Conservation (phyloP, 2,888 invertebrate species). For the Panopea generosa region DNA sequence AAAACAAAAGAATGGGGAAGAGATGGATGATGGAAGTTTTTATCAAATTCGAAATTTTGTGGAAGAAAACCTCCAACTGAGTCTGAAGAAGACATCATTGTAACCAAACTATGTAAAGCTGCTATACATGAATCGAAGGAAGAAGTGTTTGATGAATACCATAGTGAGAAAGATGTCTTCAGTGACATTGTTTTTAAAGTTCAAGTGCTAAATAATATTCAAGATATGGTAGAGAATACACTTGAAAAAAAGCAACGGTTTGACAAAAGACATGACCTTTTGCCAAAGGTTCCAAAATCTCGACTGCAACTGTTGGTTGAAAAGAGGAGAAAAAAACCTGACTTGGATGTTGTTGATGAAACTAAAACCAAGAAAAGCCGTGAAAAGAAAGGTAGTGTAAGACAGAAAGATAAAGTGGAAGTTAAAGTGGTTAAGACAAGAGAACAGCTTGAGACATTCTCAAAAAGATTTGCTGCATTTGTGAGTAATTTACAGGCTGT, state of each 20-base stretch:
- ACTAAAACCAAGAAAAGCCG: conserved; percentile 4
- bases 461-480: too few relatives aligned
- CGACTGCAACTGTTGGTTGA: conserved; percentile 43
- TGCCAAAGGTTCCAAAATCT: conserved; percentile 47
- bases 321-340: conserved; percentile 16
- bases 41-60: not conserved
- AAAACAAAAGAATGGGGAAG: conserved; percentile 4
- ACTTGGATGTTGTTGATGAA: not conserved
- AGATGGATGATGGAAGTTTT: not conserved
- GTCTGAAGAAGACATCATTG: conserved; percentile 4
- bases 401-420: conserved; percentile 12
- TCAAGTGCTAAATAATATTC: conserved; percentile 20
- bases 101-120: conserved; percentile 28
- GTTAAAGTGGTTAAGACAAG: not conserved
- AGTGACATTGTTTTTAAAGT: conserved; percentile 34
- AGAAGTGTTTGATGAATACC: conserved; percentile 44
- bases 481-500: conserved; percentile 17
- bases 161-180: conserved; percentile 24
- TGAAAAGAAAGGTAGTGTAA: conserved; percentile 19
- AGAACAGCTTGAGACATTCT: conserved; percentile 1
- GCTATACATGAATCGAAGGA: conserved; percentile 29
- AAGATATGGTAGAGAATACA: conserved; percentile 6
- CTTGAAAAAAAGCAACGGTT: conserved; percentile 29
- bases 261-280: conserved; percentile 26
- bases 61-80: conserved; percentile 4